Evolutionary conservation across 2,113 vertebrate genomes (phyloP).

Genomic region (Cathartes aura): DNA sequence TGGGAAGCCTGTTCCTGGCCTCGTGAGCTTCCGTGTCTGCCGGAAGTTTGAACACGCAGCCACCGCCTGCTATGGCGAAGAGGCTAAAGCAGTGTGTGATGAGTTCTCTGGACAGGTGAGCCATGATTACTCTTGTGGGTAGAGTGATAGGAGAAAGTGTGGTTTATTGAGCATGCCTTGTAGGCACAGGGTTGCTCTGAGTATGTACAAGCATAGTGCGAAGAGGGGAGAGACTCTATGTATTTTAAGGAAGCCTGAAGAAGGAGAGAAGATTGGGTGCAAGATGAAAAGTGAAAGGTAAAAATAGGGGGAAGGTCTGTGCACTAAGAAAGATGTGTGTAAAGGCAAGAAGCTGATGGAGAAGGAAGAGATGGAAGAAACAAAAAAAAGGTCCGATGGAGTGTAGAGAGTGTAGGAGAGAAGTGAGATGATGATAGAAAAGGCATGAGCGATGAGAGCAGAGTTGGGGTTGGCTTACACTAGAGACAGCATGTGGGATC

Average conservation of each 20-base stretch:
- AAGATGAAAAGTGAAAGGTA: neutral
- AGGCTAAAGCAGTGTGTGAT: constrained; percentile 65
- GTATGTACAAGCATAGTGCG: neutral
- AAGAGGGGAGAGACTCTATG: neutral
- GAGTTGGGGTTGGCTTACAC: neutral
- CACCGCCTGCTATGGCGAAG: constrained; percentile 35
- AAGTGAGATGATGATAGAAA: neutral
- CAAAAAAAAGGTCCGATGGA: neutral
- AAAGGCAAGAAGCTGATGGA: neutral
- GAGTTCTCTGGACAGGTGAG: constrained; percentile 65
- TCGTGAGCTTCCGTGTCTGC: constrained; percentile 54
- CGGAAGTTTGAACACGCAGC: neutral
- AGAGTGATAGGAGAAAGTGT: neutral
- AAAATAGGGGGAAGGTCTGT: neutral
- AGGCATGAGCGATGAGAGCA: neutral
- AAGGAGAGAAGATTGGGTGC: neutral
- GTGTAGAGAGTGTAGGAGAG: neutral
- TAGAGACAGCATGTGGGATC: neutral
- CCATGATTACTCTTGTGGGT: neutral
- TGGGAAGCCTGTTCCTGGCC: constrained; percentile 76
- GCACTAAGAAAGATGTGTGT: neutral
- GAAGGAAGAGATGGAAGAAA: neutral
- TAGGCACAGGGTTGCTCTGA: neutral
- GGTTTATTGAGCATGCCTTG: neutral
- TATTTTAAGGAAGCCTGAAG: neutral